phyloP scores from a whole-genome alignment of 2,113 vertebrate genomes.

The Mustela nigripes region DNA sequence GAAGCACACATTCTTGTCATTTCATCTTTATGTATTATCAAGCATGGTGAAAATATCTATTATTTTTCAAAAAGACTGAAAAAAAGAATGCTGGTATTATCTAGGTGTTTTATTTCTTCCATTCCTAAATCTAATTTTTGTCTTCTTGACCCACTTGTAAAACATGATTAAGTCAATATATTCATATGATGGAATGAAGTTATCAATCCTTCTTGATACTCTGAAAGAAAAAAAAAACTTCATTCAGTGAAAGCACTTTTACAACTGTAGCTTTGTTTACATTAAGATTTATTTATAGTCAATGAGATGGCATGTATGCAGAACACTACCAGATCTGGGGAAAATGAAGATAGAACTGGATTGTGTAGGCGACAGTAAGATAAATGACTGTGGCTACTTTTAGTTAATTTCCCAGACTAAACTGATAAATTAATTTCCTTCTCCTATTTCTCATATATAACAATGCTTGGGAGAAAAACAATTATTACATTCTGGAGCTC shows the following conservation, averaged over 20 bases:
- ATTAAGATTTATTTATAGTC: not conserved
- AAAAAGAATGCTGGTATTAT: not conserved
- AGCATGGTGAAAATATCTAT: not conserved
- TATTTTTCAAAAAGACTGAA: not conserved
- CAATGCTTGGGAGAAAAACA: slow-evolving; percentile 11
- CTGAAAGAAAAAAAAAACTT: not conserved
- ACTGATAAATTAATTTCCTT: slow-evolving; percentile 13
- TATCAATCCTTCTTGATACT: not conserved
- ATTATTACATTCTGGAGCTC: not conserved
- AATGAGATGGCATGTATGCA: not conserved
- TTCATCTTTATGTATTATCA: not conserved
- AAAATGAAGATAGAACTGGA: slow-evolving; percentile 10
- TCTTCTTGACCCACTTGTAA: not conserved
- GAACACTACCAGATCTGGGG: not conserved
- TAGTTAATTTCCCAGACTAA: slow-evolving; percentile 28
- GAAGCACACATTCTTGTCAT: not conserved
- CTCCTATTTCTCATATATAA: slow-evolving; percentile 2
- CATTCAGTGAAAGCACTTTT: not conserved
- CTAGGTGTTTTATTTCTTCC: not conserved
- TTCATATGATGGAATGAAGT: not conserved
- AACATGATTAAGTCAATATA: not conserved
- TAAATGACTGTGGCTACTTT: not conserved
- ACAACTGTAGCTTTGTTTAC: not conserved
- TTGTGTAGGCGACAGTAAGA: not conserved
- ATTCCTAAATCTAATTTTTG: not conserved